Conservation (phyloP, 2,888 invertebrate genomes). For the Standfussiana lucernea region DNA sequence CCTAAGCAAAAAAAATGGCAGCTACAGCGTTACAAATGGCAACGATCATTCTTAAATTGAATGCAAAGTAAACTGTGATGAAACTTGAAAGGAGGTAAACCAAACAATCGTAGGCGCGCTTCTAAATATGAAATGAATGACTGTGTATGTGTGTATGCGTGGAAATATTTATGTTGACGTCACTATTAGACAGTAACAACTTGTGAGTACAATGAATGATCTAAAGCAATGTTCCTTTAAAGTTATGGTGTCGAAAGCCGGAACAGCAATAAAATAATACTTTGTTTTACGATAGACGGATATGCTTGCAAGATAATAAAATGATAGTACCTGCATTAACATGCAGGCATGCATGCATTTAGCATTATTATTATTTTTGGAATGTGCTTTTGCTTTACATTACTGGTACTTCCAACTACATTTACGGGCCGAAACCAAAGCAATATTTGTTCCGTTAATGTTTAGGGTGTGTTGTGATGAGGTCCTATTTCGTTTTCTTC, state of each 20-base stretch:
- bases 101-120: slow-evolving; percentile 41
- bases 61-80: slow-evolving; percentile 55
- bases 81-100: slow-evolving; percentile 54
- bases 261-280: slow-evolving; percentile 39
- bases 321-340: not conserved
- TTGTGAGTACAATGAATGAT: slow-evolving; percentile 32
- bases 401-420: too few relatives aligned
- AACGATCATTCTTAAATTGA: slow-evolving; percentile 33
- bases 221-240: slow-evolving; percentile 38
- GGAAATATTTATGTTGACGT: slow-evolving; percentile 35
- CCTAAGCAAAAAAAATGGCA: not conserved
- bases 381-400: too few relatives aligned
- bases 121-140: slow-evolving; percentile 32
- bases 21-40: slow-evolving; percentile 3
- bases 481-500: too few relatives aligned
- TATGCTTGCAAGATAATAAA: slow-evolving; percentile 32
- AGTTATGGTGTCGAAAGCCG: slow-evolving; percentile 33
- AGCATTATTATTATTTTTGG: too few relatives aligned
- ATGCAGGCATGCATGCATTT: too few relatives aligned
- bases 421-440: too few relatives aligned
- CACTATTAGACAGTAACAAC: slow-evolving; percentile 26
- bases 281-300: slow-evolving; percentile 45
- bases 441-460: too few relatives aligned
- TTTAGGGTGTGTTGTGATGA: too few relatives aligned
- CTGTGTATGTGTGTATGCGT: slow-evolving; percentile 1